A percentile compares a stretch with the other conserved stretches of the same genome.
Evolutionary conservation across 2,113 vertebrate genomes (phyloP).

Genomic region (Globicephala melas): DNA sequence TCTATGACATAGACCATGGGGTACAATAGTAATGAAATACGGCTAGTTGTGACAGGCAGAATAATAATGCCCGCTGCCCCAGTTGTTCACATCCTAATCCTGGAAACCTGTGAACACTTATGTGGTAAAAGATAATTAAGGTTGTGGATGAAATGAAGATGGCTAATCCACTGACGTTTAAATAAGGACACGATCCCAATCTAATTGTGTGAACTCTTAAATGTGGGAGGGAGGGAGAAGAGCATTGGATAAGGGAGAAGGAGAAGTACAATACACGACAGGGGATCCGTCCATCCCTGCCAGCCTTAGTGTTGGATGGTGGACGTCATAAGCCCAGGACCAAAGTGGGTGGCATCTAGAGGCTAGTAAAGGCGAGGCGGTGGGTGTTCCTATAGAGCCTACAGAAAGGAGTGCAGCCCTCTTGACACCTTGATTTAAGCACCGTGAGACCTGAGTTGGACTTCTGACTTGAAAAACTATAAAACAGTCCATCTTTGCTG

Average conservation of each 20-base stretch:
- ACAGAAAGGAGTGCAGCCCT: too few relatives aligned
- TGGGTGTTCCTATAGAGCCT: background rate
- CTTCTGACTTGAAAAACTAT: background rate
- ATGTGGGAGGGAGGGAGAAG: too few relatives aligned
- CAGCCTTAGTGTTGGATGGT: too few relatives aligned
- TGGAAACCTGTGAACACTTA: background rate
- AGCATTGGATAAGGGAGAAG: accelerated
- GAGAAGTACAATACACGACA: accelerated
- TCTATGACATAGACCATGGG: accelerated
- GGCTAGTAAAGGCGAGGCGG: background rate
- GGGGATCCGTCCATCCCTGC: too few relatives aligned
- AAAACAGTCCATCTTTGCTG: background rate
- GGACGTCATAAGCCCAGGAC: too few relatives aligned
- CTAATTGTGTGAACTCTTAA: background rate
- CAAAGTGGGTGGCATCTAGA: accelerated
- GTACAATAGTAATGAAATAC: background rate
- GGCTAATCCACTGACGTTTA: background rate
- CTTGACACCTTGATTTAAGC: background rate
- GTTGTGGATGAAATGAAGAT: accelerated
- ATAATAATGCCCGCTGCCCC: accelerated
- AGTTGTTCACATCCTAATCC: background rate
- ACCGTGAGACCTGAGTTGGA: background rate
- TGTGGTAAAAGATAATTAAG: background rate
- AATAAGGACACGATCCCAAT: background rate
- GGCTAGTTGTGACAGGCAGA: background rate